Conservation (phyloP, 2,113 vertebrate genomes). For the Tragelaphus imberbis region DNA sequence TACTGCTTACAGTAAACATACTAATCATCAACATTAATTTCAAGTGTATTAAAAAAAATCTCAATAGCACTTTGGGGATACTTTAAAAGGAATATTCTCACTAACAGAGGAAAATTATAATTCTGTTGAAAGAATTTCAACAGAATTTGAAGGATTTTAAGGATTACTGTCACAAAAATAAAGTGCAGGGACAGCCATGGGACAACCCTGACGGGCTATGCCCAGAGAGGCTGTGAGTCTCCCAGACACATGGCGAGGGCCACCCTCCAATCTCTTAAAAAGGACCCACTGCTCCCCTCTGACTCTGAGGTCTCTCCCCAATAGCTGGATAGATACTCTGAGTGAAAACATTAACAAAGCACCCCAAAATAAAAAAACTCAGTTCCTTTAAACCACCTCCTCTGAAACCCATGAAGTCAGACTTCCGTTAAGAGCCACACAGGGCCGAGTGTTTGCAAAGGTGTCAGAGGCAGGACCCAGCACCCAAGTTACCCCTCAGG, state of each 20-base stretch:
- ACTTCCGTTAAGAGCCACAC: not conserved
- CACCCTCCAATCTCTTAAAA: not conserved
- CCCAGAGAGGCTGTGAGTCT: not conserved
- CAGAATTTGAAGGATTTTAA: not conserved
- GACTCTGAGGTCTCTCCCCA: not conserved
- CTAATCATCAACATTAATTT: not conserved
- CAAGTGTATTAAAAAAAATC: not conserved
- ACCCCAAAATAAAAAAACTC: not conserved
- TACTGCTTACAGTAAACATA: not conserved
- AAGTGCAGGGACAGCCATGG: not conserved
- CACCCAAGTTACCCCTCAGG: not conserved
- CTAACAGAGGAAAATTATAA: not conserved
- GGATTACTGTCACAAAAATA: not conserved
- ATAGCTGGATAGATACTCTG: not conserved
- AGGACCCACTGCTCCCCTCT: not conserved
- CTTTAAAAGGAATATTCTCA: not conserved
- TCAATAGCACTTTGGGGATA: not conserved
- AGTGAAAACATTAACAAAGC: not conserved
- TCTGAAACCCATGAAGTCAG: not conserved
- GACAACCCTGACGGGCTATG: rapidly evolving
- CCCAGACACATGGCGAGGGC: not conserved
- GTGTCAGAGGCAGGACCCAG: not conserved
- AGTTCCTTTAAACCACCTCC: not conserved
- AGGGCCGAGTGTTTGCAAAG: rapidly evolving
- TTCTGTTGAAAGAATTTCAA: not conserved